Percentiles rank a stretch among this genome's conserved stretches.
Evolutionary conservation across 1,140 invertebrate species (phyloP).

Genomic region (Drosophila grimshawi): DNA sequence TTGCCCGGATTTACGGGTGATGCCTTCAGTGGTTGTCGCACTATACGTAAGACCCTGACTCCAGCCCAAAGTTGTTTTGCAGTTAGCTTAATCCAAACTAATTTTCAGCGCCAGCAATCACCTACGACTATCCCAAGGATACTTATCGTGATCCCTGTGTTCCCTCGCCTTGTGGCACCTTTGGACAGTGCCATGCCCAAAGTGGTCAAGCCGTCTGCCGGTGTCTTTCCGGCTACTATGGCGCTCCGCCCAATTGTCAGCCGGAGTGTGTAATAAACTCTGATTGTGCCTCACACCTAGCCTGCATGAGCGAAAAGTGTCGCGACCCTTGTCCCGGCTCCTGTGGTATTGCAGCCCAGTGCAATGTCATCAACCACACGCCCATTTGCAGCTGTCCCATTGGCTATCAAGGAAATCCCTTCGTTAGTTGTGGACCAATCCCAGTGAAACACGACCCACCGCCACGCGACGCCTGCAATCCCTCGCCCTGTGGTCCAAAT

Average conservation of each 20-base stretch:
- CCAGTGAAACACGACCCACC: conserved; percentile 71
- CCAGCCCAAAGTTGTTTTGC: too few relatives aligned
- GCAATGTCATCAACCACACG: conserved; percentile 93
- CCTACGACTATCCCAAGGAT: conserved; percentile 66
- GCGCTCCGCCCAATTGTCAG: conserved; percentile 90
- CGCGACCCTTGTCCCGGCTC: conserved; percentile 91
- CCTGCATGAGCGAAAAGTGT: conserved; percentile 90
- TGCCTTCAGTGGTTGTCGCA: conserved; percentile 90
- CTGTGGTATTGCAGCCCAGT: conserved; percentile 93
- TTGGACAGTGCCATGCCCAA: conserved; percentile 90
- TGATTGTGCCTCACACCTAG: conserved; percentile 89
- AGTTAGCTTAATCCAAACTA: conserved; percentile 4
- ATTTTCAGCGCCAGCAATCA: conserved; percentile 58
- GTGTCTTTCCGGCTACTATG: conserved; percentile 90
- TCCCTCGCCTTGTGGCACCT: conserved; percentile 92
- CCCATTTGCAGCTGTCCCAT: conserved; percentile 91
- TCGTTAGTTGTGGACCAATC: conserved; percentile 87
- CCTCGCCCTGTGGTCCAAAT: conserved; percentile 90
- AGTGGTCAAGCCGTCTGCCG: conserved; percentile 90
- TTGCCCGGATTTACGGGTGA: conserved; percentile 91
- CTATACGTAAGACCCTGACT: conserved; percentile 85
- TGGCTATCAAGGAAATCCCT: conserved; percentile 92
- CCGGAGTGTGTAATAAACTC: conserved; percentile 91
- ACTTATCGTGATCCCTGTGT: conserved; percentile 90
- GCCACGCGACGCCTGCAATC: conserved; percentile 85